Base-by-base conservation (phyloP, 2,888 invertebrate species). In the Athalia cordata region DNA sequence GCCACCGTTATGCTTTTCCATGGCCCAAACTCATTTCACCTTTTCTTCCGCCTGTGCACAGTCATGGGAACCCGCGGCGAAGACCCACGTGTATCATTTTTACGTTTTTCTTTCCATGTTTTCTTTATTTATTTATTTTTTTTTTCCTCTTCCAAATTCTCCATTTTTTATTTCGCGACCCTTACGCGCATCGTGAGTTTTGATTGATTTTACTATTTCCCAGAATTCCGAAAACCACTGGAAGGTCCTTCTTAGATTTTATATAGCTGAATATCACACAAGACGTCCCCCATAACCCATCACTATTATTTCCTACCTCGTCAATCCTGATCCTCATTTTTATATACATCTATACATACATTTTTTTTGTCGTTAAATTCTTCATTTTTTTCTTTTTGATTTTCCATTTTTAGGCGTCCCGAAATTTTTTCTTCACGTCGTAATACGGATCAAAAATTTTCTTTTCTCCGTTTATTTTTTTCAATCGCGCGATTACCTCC, bases 1-100 rank as follows among this genome's bases (percentile, higher is more conserved):
- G 88, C 84, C 76, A 64, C 75, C 75, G 62, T 64, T 11, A 29
- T 29, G 64, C 62, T 75, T 75, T 64, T 64, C 62, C 75, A 75
- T 75, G 59, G 49, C 59, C 29, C 75, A 45, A 5, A 61, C n/a
- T n/a, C 62, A 43, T 49, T 29, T 66, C 62, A n/a, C 9, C 29
- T 68, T 72, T 72, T 61, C 72, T 72, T 45, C 52, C 75, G 45
- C 57, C 59, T 57, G 72, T 68, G 11, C 43, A 9, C 72, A 13
- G 13, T n/a, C 75, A 75, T 75, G 75, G 75, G 75, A 75, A 62
- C 75, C 75, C 62, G 75, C 29, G 75, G 75, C 75, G 75, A 75
- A 29, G 45, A 47, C 72, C 72, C 59, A 49, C 72, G 45, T 72
- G 57, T 49, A 59, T 59, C 72, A 13, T 57, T n/a, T 7, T 72